A percentile compares a stretch with the other conserved stretches of the same genome.
Evolutionary conservation across 2,113 vertebrate species (phyloP).

Genomic region (Solea senegalensis): DNA sequence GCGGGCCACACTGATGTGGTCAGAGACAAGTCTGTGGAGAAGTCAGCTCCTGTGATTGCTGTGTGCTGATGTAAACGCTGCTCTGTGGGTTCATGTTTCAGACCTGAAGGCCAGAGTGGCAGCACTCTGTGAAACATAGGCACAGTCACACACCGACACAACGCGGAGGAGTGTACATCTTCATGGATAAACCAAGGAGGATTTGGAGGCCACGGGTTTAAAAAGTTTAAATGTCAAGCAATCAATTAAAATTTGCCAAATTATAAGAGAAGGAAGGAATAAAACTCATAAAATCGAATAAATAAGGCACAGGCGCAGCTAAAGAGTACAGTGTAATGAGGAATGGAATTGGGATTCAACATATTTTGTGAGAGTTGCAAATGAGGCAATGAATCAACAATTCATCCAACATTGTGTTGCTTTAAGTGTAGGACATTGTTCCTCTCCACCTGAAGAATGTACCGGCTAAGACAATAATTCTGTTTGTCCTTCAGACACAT

Average conservation of each 20-base stretch:
- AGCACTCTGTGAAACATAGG: constrained; percentile 50
- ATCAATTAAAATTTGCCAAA: no score
- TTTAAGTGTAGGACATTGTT: no score
- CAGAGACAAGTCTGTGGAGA: constrained; percentile 45
- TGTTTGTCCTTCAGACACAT: no score
- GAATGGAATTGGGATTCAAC: constrained; percentile 21
- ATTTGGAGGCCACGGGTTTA: no score
- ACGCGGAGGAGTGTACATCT: constrained; percentile 27
- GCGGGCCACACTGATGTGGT: constrained; percentile 52
- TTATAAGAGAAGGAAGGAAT: no score
- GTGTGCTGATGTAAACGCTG: constrained; percentile 53
- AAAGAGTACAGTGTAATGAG: background rate
- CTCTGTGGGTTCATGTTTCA: constrained; percentile 66
- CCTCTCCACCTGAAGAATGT: no score
- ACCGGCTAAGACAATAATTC: no score
- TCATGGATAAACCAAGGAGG: background rate
- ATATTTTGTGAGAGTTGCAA: constrained; percentile 43
- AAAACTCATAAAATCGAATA: background rate
- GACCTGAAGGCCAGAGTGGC: constrained; percentile 57
- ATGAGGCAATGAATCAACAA: constrained; percentile 56
- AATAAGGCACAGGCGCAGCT: constrained; percentile 32
- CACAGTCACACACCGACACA: constrained; percentile 49
- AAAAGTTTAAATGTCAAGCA: no score
- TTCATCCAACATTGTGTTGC: background rate
- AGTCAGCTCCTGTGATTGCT: constrained; percentile 56